phyloP scores from a whole-genome alignment of 2,888 invertebrate genomes.

The Agrotis exclamationis region DNA sequence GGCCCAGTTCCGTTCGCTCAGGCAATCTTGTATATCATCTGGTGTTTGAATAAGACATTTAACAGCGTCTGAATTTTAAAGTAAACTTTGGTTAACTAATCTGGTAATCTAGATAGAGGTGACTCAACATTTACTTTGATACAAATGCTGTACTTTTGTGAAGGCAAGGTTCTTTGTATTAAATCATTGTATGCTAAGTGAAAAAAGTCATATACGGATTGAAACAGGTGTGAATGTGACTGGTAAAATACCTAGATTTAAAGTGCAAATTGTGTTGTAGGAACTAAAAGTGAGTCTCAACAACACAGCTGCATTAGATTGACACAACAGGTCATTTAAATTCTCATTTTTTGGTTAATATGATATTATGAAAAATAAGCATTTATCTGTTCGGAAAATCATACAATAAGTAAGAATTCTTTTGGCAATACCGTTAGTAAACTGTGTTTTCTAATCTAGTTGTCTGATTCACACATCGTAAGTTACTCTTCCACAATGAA shows the following conservation, averaged over 20 bases:
- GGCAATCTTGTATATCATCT: slow-evolving; percentile 26
- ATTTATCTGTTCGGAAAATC: too few species aligned
- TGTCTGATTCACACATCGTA: neutral
- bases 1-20: neutral
- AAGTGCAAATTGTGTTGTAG: too few species aligned
- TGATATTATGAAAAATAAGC: too few species aligned
- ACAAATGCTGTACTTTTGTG: neutral
- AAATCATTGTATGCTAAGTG: neutral
- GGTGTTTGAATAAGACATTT: slow-evolving; percentile 47
- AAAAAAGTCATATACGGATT: neutral
- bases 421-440: too few species aligned
- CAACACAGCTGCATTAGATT: too few species aligned
- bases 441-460: neutral
- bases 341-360: too few species aligned
- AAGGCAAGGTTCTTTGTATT: slow-evolving; percentile 1
- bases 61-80: slow-evolving; percentile 26
- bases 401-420: too few species aligned
- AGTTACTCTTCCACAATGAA: neutral
- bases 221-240: neutral
- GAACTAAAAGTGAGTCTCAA: too few species aligned
- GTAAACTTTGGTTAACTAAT: slow-evolving; percentile 14
- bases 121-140: slow-evolving; percentile 9
- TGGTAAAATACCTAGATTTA: too few species aligned
- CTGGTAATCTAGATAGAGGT: slow-evolving; percentile 16
- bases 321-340: too few species aligned